Evolutionary conservation across 2,797 vertebrate species (phyloP).

Genomic region (Kryptolebias ocellatus): DNA sequence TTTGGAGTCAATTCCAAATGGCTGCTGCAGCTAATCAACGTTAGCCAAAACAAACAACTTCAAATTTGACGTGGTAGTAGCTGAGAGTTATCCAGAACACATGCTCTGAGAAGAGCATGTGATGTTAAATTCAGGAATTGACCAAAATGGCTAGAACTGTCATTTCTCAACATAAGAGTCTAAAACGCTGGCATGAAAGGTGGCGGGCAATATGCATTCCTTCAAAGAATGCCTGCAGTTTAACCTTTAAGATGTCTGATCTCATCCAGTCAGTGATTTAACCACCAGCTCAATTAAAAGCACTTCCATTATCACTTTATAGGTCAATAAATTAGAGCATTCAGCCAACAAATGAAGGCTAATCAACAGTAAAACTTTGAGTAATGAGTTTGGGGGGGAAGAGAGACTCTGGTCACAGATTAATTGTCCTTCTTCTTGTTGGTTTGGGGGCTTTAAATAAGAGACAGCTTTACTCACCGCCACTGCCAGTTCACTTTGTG

Average conservation of each 20-base stretch:
- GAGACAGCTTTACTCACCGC: constrained; percentile 62
- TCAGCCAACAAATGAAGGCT: constrained; percentile 45
- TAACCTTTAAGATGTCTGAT: constrained; percentile 56
- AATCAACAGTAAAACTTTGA: constrained; percentile 55
- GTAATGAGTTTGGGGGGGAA: constrained; percentile 38
- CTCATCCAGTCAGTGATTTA: constrained; percentile 64
- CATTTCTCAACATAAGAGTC: no score
- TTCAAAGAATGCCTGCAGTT: constrained; percentile 1
- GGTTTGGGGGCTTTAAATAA: constrained; percentile 57
- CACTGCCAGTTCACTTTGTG: constrained; percentile 59
- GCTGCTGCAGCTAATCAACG: no score
- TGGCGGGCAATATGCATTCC: no score
- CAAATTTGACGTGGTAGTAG: no score
- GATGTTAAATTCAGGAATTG: no score
- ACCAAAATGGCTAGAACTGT: no score
- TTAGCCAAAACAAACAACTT: no score
- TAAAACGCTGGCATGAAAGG: no score
- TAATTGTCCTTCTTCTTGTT: constrained; percentile 55
- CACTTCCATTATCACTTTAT: constrained; percentile 65
- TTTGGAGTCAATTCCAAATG: no score
- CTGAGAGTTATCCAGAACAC: no score
- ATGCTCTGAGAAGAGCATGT: no score
- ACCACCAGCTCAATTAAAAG: constrained; percentile 60
- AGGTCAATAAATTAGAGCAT: constrained; percentile 67
- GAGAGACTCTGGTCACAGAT: constrained; percentile 38